A percentile compares a stretch with the other conserved stretches of the same genome.
phyloP scores from a whole-genome alignment of 2,113 vertebrate species.

The Cyanistes caeruleus region DNA sequence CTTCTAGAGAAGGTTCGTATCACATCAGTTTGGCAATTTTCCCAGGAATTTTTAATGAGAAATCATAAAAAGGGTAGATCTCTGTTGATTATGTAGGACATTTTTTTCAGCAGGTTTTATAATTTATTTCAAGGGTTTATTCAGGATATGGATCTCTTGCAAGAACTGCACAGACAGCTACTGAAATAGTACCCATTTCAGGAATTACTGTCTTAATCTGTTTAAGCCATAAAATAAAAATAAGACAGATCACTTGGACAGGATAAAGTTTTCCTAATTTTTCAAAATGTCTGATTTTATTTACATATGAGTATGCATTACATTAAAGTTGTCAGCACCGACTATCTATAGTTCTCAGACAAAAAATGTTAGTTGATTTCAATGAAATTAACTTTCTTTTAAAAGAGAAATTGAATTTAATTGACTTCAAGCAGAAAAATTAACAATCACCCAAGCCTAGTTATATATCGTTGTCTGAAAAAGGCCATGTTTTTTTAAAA shows the following conservation, averaged over 20 bases:
- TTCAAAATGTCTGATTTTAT: neutral
- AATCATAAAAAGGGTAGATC: neutral
- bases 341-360: neutral
- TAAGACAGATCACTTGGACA: neutral
- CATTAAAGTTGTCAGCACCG: neutral
- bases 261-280: neutral
- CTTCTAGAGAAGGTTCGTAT: neutral
- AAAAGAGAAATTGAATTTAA: neutral
- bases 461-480: neutral
- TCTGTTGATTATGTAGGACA: neutral
- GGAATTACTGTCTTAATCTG: neutral
- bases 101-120: neutral
- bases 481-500: neutral
- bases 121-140: conserved; percentile 43
- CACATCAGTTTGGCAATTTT: neutral
- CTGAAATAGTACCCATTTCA: conserved; percentile 11
- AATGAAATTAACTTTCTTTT: neutral
- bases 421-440: neutral
- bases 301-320: neutral
- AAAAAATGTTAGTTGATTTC: neutral
- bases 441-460: neutral
- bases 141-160: conserved; percentile 19
- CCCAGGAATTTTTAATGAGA: neutral
- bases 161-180: conserved; percentile 41
- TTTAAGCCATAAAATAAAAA: neutral